Base-by-base conservation (phyloP, 2,113 vertebrate species). In the Hyperoodon ampullatus region DNA sequence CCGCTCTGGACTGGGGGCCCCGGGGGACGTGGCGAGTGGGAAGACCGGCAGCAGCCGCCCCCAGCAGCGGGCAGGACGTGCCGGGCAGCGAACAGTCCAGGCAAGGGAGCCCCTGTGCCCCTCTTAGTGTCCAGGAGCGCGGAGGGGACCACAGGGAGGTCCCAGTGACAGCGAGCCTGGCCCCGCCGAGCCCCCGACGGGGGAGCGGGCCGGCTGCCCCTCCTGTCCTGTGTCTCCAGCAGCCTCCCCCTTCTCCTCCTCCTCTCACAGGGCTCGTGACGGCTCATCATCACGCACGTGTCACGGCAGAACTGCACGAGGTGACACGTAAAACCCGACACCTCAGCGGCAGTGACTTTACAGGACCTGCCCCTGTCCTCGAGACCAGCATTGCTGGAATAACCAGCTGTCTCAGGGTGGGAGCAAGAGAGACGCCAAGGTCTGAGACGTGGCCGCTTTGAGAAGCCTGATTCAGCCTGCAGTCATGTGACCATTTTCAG, bases 1-100 rank as follows among this genome's bases (percentile, higher is more conserved):
- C 15, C 83, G 39, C 71, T 91, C 74, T 84, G 13, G 47, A 50
- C 11, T 10, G n/a, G 78, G 61, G 93, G 5, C 72, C 42, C 53
- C n/a, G 70, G 72, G 72, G 3, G 81, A 78, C 35, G 18, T 19
- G 35, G 63, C 47, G 8, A 66, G 50, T 9, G 50, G 80, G 42
- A 90, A 81, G 58, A 14, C 78, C 30, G 86, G 61, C 63, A 75
- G 53, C n/a, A 94, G 81, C 26, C 66, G 86, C 8, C 35, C 24
- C n/a, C 39, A 39, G 60, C 58, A 70, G 80, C 10, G n/a, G 53
- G 50, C 14, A 63, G 80, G 84, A 87, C 72, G 84, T 80, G 93
- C 88, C 74, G 50, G 82, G 44, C 44, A 94, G 28, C 21, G 24
- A 90, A 89, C 61, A 80, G 93, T 96, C 85, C 88, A 65, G 55